These are phyloP conservation scores for Pangasius larnaudii DNA, from an alignment of 2,797 vertebrate genomes.

Conservation along the genomic window DNA sequence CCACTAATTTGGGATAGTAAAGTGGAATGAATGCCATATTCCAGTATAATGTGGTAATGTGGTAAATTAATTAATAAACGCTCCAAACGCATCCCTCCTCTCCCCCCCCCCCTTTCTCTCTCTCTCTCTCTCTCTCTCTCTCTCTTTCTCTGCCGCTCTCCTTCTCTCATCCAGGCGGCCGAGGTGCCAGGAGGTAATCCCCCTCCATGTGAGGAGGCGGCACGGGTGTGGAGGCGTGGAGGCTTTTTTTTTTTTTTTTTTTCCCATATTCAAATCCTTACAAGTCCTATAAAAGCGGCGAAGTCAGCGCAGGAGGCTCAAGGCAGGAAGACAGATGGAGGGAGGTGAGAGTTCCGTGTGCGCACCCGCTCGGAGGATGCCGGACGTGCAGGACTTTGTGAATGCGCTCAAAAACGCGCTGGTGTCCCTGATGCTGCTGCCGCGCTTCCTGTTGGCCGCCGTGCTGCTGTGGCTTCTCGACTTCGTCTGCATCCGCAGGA, in stretches of 20 bases:
- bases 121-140: background rate
- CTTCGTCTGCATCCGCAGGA: conserved; percentile 93
- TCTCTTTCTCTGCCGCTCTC: conserved; percentile 10
- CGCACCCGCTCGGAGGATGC: conserved; percentile 60
- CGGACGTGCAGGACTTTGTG: conserved; percentile 85
- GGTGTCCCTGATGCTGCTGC: conserved; percentile 92
- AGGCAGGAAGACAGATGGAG: conserved; percentile 39
- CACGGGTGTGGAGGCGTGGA: conserved; percentile 85
- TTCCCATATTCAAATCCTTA: conserved; percentile 83
- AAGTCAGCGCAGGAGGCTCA: conserved; percentile 74
- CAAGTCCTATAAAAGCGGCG: conserved; percentile 89
- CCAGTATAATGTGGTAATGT: background rate
- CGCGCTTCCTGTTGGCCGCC: conserved; percentile 92
- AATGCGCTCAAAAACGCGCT: conserved; percentile 87
- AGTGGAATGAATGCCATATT: background rate
- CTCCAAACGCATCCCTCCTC: conserved; percentile 6
- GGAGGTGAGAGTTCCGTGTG: conserved; percentile 23
- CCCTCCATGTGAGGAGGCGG: conserved; percentile 95
- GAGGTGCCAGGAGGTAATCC: conserved; percentile 61
- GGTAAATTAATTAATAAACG: background rate
- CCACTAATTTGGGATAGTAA: background rate
- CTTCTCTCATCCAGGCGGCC: conserved; percentile 26
- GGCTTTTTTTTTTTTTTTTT: conserved; percentile 64
- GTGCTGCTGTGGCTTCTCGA: conserved; percentile 95
- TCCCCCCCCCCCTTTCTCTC: background rate